Conservation (phyloP, 2,888 invertebrate genomes). For the Archips crataeganus region DNA sequence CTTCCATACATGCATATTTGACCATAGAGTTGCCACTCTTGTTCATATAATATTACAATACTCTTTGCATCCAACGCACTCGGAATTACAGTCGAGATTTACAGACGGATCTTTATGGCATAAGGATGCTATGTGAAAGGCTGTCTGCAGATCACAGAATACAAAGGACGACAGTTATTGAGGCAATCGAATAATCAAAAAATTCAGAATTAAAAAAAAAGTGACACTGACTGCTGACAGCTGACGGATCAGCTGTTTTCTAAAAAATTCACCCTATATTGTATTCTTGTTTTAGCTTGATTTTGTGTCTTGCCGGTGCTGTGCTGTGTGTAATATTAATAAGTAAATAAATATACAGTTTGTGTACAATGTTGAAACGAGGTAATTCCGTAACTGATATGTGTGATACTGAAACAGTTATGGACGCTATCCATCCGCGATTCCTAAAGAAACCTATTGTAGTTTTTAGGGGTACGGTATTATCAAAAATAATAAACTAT, state of each 20-base stretch:
- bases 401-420: conserved; percentile 16
- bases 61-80: too few species aligned
- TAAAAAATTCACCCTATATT: neutral
- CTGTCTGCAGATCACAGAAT: too few species aligned
- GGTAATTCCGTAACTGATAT: conserved; percentile 31
- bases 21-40: too few species aligned
- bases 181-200: too few species aligned
- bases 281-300: neutral
- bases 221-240: neutral
- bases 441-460: conserved; percentile 62
- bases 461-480: conserved; percentile 69
- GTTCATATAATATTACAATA: too few species aligned
- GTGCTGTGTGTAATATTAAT: neutral
- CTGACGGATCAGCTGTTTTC: conserved; percentile 1
- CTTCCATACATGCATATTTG: too few species aligned
- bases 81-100: too few species aligned
- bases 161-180: too few species aligned
- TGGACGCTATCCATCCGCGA: conserved; percentile 73
- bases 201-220: neutral
- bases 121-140: too few species aligned
- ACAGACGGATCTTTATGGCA: too few species aligned
- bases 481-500: neutral
- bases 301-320: neutral
- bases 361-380: conserved; percentile 33
- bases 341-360: neutral